Evolutionary conservation across 2,888 invertebrate species (phyloP).

Genomic region (Orthosia cruda): DNA sequence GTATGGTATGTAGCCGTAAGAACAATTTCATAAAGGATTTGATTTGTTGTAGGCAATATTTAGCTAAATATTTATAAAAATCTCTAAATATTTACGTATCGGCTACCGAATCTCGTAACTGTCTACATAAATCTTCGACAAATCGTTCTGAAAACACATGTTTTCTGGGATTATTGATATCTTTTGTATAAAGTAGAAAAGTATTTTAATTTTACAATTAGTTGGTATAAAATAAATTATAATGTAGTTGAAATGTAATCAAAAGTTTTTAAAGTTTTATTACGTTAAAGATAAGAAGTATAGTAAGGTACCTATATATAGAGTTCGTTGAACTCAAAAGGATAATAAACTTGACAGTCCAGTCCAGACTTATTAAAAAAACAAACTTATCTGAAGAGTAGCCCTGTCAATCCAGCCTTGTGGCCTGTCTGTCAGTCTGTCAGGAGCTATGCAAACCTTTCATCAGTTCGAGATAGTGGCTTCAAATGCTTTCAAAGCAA

Average conservation of each 20-base stretch:
- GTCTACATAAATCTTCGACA: constrained; percentile 62
- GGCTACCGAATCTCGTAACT: constrained; percentile 58
- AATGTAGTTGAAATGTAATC: constrained; percentile 20
- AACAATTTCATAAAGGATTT: constrained; percentile 47
- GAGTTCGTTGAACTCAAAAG: constrained; percentile 5
- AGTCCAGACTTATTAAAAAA: neutral
- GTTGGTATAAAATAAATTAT: constrained; percentile 3
- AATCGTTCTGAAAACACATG: constrained; percentile 59
- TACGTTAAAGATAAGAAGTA: neutral
- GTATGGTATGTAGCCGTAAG: neutral
- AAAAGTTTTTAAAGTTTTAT: constrained; percentile 9
- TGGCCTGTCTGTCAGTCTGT: constrained; percentile 47
- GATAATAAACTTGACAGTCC: constrained; percentile 2
- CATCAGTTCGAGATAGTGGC: constrained; percentile 38
- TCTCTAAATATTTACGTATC: constrained; percentile 64
- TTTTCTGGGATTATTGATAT: constrained; percentile 57
- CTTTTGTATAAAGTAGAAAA: constrained; percentile 37
- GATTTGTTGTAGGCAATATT: constrained; percentile 63
- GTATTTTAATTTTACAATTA: constrained; percentile 38
- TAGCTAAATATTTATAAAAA: constrained; percentile 55
- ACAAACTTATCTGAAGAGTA: constrained; percentile 17
- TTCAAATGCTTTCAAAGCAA: constrained; percentile 36
- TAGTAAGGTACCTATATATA: no score
- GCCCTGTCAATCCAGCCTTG: constrained; percentile 27
- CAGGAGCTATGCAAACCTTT: constrained; percentile 42